Base-by-base conservation (phyloP, 2,888 invertebrate species). In the Eugnorisma glareosa region DNA sequence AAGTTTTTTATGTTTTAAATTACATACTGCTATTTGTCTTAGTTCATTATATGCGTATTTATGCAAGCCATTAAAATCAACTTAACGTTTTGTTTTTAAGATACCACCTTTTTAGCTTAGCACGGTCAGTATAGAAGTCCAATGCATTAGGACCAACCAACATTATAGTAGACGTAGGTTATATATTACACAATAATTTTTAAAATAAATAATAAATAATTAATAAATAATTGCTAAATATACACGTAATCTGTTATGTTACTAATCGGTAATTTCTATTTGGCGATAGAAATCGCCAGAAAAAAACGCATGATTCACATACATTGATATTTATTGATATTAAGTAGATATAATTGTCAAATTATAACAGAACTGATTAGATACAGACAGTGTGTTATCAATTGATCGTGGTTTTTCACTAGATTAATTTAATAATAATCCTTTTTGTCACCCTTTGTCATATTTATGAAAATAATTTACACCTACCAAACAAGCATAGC, bases 221-320 rank as follows among this genome's bases (percentile, higher is more conserved):
- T n/a, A n/a, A n/a, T n/a, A n/a, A n/a, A n/a, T n/a, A n/a, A n/a
- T n/a, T n/a, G n/a, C n/a, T n/a, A n/a, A n/a, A n/a, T n/a, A n/a
- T n/a, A n/a, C n/a, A n/a, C n/a, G n/a, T n/a, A 67, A n/a, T 24
- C 18, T 13, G 21, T 21, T 13, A 68, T 10, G 18, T 63, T 43
- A 31, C 37, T 69, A 2, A 54, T 51, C 35, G 35, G 35, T 35
- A n/a, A 37, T 68, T 40, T 24, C 54, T n/a, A 1, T n/a, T 21
- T 10, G 0, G 15, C 15, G 1, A 73, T 28, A 28, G 1, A 73
- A 28, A 45, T 73, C 54, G 21, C n/a, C 37, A 43, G 18, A 43
- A 28, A 21, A 21, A 10, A 72, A 45, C 15, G 18, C 37, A 28
- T 74, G 59, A 61, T 61, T 74, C 75, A 74, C 45, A 74, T 35